phyloP scores from a whole-genome alignment of 2,113 vertebrate genomes.

The Lucifuga dentata region DNA sequence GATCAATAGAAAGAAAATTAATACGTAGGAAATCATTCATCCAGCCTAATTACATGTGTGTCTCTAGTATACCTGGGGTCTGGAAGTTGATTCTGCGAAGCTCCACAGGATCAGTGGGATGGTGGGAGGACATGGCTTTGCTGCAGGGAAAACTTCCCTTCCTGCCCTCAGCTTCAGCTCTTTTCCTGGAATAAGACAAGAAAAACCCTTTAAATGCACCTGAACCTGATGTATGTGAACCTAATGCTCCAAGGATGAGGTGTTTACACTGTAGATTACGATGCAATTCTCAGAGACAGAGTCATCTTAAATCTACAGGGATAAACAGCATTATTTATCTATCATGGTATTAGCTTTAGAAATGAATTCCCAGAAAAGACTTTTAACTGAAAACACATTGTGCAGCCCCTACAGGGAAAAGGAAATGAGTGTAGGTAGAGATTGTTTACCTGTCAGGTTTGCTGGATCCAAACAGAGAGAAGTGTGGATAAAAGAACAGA shows the following conservation, averaged over 20 bases:
- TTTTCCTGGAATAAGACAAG: conserved; percentile 85
- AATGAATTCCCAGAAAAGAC: conserved; percentile 24
- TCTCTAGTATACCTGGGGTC: conserved; percentile 88
- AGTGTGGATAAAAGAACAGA: conserved; percentile 71
- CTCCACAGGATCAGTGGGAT: conserved; percentile 97
- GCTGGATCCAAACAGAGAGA: conserved; percentile 86
- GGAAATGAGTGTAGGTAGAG: conserved; percentile 52
- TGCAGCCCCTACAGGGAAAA: conserved; percentile 27
- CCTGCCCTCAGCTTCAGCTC: conserved; percentile 95
- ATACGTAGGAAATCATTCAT: neutral
- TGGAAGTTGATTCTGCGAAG: conserved; percentile 98
- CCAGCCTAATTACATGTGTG: neutral
- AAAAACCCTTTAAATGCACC: conserved; percentile 1
- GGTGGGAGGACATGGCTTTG: conserved; percentile 96
- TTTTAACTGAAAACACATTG: conserved; percentile 36
- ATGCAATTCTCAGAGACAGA: conserved; percentile 34
- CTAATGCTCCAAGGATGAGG: neutral
- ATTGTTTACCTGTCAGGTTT: conserved; percentile 97
- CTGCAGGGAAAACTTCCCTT: conserved; percentile 96
- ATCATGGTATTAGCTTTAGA: neutral
- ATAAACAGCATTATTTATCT: conserved; percentile 36
- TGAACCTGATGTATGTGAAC: neutral
- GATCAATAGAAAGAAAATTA: conserved; percentile 7
- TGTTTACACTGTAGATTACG: conserved; percentile 3
- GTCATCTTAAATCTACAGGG: conserved; percentile 47